phyloP scores from a whole-genome alignment of 2,113 vertebrate species.

The Eulemur rufifrons region DNA sequence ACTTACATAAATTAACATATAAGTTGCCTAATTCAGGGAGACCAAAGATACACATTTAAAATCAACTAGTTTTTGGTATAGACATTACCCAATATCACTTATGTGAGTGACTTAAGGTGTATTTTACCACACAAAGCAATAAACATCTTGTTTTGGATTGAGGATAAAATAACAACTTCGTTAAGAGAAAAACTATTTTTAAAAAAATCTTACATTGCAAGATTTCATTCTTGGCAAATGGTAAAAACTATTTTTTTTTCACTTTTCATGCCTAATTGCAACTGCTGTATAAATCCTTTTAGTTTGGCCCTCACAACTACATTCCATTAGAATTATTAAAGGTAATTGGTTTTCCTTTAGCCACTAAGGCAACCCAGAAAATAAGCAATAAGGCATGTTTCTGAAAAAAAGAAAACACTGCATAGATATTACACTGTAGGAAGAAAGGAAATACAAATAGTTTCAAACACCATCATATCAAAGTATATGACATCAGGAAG shows the following conservation, averaged over 20 bases:
- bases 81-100: background rate
- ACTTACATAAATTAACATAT: background rate
- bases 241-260: background rate
- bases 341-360: background rate
- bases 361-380: background rate
- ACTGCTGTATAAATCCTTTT: background rate
- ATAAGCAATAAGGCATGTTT: background rate
- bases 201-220: background rate
- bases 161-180: background rate
- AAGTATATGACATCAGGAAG: background rate
- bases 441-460: background rate
- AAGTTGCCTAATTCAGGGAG: background rate
- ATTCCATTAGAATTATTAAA: background rate
- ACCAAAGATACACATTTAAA: background rate
- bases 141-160: background rate
- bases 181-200: background rate
- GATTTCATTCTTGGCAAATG: conserved; percentile 23
- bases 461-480: background rate
- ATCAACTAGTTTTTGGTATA: background rate
- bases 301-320: background rate
- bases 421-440: background rate
- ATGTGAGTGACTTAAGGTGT: background rate
- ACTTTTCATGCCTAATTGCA: background rate
- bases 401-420: background rate
- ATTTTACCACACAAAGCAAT: background rate